A percentile compares a stretch with the other conserved stretches of the same genome.
Evolutionary conservation across 2,113 vertebrate genomes (phyloP).

Genomic region (Acanthochromis polyacanthus): DNA sequence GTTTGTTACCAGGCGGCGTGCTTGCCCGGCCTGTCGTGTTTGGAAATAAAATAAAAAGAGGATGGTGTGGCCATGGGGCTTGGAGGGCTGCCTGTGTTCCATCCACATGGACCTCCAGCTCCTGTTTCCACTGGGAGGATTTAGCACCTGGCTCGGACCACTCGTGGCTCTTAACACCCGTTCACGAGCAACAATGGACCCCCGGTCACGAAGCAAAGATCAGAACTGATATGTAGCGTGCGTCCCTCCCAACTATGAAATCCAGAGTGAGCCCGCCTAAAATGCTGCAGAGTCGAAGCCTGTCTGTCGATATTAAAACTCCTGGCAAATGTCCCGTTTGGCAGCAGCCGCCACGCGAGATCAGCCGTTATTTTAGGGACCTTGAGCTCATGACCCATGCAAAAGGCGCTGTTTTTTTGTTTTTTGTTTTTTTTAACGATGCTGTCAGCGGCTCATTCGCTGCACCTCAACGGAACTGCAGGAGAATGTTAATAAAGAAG

Average conservation of each 20-base stretch:
- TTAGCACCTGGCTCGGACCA: slow-evolving; percentile 45
- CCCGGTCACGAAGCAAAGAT: slow-evolving; percentile 32
- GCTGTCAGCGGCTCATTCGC: slow-evolving; percentile 38
- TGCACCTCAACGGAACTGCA: slow-evolving; percentile 19
- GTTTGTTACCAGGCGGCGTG: background rate
- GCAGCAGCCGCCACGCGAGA: slow-evolving; percentile 28
- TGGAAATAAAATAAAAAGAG: slow-evolving; percentile 49
- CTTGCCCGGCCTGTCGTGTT: background rate
- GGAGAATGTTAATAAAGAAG: slow-evolving; percentile 46
- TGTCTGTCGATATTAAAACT: slow-evolving; percentile 16
- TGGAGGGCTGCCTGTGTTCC: slow-evolving; percentile 47
- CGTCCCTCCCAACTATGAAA: slow-evolving; percentile 21
- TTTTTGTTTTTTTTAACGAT: slow-evolving; percentile 27
- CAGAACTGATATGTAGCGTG: background rate
- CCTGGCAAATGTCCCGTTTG: slow-evolving; percentile 40
- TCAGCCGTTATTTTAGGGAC: slow-evolving; percentile 61
- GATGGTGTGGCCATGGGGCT: slow-evolving; percentile 16
- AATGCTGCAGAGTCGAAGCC: slow-evolving; percentile 8
- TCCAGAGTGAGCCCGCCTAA: slow-evolving; percentile 4
- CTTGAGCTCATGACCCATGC: slow-evolving; percentile 50
- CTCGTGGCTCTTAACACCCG: slow-evolving; percentile 44
- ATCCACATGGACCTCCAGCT: slow-evolving; percentile 45
- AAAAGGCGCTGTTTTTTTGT: too few species aligned
- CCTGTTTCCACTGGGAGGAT: slow-evolving; percentile 56
- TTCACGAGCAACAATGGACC: slow-evolving; percentile 46